Evolutionary conservation across 2,797 vertebrate genomes (phyloP).

Genomic region (Micrastur ruficollis): DNA sequence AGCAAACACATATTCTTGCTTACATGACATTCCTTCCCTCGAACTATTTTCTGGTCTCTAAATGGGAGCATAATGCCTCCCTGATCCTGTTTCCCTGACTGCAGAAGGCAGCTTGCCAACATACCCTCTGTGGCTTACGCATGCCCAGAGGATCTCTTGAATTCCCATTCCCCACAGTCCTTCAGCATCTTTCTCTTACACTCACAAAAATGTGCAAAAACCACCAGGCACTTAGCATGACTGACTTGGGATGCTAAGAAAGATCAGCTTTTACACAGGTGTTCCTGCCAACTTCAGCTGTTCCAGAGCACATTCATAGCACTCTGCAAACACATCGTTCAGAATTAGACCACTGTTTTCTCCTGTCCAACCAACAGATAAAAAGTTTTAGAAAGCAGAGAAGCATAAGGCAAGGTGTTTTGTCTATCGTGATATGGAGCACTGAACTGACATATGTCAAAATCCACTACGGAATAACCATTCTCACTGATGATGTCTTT

Average conservation of each 20-base stretch:
- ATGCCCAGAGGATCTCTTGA: constrained; percentile 9
- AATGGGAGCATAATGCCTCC: not conserved
- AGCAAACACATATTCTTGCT: not conserved
- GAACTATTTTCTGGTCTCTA: not conserved
- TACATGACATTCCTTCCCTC: not conserved
- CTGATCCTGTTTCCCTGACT: not conserved
- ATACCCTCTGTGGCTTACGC: not conserved
- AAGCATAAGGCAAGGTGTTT: not conserved
- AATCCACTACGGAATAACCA: not conserved
- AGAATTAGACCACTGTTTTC: not conserved
- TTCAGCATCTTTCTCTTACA: not conserved
- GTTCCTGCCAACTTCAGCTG: not conserved
- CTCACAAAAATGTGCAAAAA: not conserved
- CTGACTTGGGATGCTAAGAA: not conserved
- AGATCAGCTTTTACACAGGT: not conserved
- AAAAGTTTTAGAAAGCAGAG: not conserved
- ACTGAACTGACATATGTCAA: not conserved
- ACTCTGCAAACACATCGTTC: not conserved
- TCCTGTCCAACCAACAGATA: not conserved
- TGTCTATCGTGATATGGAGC: not conserved
- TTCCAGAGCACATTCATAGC: not conserved
- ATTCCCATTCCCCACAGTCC: not conserved
- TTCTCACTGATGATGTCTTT: not conserved
- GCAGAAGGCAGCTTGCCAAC: not conserved
- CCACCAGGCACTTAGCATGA: not conserved